A percentile compares a stretch with the other conserved stretches of the same genome.
phyloP scores from a whole-genome alignment of 2,113 vertebrate genomes.

The Varanus komodoensis region DNA sequence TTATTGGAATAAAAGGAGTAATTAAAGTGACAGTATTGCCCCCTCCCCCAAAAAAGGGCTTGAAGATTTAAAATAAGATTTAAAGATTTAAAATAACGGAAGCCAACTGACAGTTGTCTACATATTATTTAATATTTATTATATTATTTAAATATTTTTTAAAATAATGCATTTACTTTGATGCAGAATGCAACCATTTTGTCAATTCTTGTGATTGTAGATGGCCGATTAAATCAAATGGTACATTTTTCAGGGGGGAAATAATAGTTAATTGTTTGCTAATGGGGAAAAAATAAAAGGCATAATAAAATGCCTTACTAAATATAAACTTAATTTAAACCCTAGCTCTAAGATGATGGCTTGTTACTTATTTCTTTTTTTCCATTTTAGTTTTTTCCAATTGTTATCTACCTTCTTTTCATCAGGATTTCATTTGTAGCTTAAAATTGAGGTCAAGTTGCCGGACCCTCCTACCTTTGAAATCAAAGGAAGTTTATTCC shows the following conservation, averaged over 20 bases:
- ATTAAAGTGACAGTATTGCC: background rate
- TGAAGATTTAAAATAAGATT: no score
- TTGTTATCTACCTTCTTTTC: slow-evolving; percentile 45
- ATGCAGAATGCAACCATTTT: background rate
- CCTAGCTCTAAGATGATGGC: slow-evolving; percentile 9
- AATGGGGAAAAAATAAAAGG: background rate
- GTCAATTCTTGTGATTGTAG: slow-evolving; percentile 4
- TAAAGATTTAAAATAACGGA: background rate
- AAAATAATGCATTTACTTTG: background rate
- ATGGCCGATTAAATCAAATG: background rate
- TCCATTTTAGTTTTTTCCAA: slow-evolving; percentile 16
- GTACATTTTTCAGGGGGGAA: background rate
- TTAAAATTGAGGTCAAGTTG: slow-evolving; percentile 56
- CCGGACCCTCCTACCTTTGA: slow-evolving; percentile 30
- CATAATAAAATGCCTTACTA: slow-evolving; percentile 1
- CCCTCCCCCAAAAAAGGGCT: background rate
- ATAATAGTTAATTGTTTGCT: slow-evolving; percentile 42
- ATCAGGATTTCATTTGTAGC: slow-evolving; percentile 4
- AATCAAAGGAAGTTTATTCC: slow-evolving; percentile 2
- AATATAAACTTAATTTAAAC: slow-evolving; percentile 38
- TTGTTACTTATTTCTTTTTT: slow-evolving; percentile 47
- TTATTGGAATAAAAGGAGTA: background rate
- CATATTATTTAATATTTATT: no score
- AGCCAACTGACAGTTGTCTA: background rate
- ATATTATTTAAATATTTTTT: background rate